phyloP scores from a whole-genome alignment of 2,888 invertebrate species.

The Caenorhabditis japonica region DNA sequence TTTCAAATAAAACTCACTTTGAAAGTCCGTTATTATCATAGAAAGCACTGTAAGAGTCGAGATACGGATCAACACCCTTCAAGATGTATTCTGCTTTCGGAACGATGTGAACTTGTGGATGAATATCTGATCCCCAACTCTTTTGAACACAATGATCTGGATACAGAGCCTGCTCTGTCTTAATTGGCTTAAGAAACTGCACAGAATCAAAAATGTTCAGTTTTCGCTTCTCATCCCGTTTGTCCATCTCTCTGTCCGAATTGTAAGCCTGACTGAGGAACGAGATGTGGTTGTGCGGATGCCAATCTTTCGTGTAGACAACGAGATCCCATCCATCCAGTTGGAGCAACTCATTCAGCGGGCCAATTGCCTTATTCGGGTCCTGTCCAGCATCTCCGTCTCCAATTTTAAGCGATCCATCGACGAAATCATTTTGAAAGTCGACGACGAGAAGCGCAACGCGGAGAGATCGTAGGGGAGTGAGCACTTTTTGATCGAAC shows the following conservation, averaged over 20 bases:
- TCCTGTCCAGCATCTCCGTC: conserved; percentile 71
- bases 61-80: conserved; percentile 89
- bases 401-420: conserved; percentile 91
- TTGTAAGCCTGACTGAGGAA: conserved; percentile 87
- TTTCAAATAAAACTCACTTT: conserved; percentile 60
- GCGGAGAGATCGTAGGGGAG: conserved; percentile 54
- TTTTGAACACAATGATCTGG: conserved; percentile 95
- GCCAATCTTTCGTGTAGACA: conserved; percentile 95
- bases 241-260: conserved; percentile 63
- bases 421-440: conserved; percentile 97
- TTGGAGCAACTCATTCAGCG: conserved; percentile 65
- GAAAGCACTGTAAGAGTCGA: conserved; percentile 97
- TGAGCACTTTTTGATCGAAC: conserved; percentile 43
- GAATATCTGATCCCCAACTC: conserved; percentile 93
- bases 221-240: conserved; percentile 61
- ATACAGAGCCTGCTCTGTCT: conserved; percentile 82
- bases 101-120: conserved; percentile 83
- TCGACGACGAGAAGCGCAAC: conserved; percentile 90
- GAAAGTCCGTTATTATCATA: conserved; percentile 93
- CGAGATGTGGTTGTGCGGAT: conserved; percentile 94
- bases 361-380: conserved; percentile 64
- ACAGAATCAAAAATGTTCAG: conserved; percentile 86
- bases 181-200: conserved; percentile 85
- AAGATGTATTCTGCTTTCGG: conserved; percentile 33
- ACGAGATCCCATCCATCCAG: conserved; percentile 61